Evolutionary conservation across 2,797 vertebrate species (phyloP).

Genomic region (Falco novaeseelandiae): DNA sequence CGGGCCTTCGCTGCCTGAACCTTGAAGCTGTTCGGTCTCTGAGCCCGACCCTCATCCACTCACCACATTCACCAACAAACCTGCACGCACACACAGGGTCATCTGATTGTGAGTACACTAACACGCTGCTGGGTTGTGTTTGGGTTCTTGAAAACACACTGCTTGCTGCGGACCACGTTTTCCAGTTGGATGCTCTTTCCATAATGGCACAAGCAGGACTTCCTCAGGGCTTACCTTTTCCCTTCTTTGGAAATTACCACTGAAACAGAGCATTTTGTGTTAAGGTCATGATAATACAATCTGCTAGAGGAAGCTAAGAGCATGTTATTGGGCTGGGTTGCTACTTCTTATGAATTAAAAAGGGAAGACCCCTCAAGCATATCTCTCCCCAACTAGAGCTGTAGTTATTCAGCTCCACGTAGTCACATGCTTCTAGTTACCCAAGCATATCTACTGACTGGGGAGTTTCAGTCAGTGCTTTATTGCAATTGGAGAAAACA

Average conservation of each 20-base stretch:
- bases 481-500: background rate
- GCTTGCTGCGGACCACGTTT: background rate
- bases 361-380: background rate
- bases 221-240: background rate
- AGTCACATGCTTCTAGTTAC: background rate
- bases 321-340: background rate
- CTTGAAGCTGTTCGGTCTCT: slow-evolving; percentile 83
- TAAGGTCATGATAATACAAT: background rate
- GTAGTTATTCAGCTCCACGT: background rate
- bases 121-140: background rate
- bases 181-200: background rate
- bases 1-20: slow-evolving; percentile 86
- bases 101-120: slow-evolving; percentile 84
- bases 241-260: background rate
- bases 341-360: background rate
- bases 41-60: slow-evolving; percentile 79
- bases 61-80: slow-evolving; percentile 83
- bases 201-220: background rate
- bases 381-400: background rate
- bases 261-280: background rate
- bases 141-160: background rate
- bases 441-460: background rate
- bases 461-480: background rate
- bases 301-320: background rate
- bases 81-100: slow-evolving; percentile 82